Percentiles rank a stretch among this genome's conserved stretches.
phyloP scores from a whole-genome alignment of 1,140 invertebrate genomes.

The Steinernema khuongi region DNA sequence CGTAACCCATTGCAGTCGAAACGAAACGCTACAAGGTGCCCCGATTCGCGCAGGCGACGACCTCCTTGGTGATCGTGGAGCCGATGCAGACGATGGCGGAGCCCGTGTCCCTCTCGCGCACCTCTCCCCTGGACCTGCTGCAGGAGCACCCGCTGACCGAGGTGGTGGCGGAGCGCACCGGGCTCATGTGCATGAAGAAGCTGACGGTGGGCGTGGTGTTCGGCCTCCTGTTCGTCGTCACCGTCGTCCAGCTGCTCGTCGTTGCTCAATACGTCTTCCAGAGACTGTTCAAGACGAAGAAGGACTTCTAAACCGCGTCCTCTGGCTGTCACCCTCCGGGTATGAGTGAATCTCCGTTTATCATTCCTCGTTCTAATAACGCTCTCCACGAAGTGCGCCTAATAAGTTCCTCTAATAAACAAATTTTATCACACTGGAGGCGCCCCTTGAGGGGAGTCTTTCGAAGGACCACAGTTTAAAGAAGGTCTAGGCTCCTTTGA shows the following conservation, averaged over 20 bases:
- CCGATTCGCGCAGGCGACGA: slow-evolving; percentile 54
- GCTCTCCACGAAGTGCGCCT: not conserved
- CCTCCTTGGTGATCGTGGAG: slow-evolving; percentile 53
- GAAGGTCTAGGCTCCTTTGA: too few species aligned
- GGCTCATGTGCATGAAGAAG: slow-evolving; percentile 30
- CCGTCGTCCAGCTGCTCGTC: slow-evolving; percentile 48
- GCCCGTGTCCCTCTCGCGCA: slow-evolving; percentile 29
- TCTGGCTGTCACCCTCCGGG: not conserved
- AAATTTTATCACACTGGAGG: not conserved
- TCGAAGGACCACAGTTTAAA: not conserved
- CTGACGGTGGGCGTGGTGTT: slow-evolving; percentile 35
- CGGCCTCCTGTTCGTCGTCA: slow-evolving; percentile 41
- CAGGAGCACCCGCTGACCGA: slow-evolving; percentile 28
- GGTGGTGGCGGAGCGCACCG: slow-evolving; percentile 18
- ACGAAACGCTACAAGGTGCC: slow-evolving; percentile 57
- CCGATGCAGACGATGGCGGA: slow-evolving; percentile 51
- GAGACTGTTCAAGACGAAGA: not conserved
- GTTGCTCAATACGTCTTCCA: slow-evolving; percentile 49
- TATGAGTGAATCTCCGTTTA: slow-evolving; percentile 6
- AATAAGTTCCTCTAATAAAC: slow-evolving; percentile 9
- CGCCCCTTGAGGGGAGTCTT: not conserved
- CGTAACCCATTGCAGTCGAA: slow-evolving; percentile 54
- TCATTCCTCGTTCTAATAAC: slow-evolving; percentile 5
- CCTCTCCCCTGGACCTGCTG: slow-evolving; percentile 33
- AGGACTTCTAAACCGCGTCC: not conserved